Conservation (phyloP, 2,888 invertebrate genomes). For the Drosophila emarginata region DNA sequence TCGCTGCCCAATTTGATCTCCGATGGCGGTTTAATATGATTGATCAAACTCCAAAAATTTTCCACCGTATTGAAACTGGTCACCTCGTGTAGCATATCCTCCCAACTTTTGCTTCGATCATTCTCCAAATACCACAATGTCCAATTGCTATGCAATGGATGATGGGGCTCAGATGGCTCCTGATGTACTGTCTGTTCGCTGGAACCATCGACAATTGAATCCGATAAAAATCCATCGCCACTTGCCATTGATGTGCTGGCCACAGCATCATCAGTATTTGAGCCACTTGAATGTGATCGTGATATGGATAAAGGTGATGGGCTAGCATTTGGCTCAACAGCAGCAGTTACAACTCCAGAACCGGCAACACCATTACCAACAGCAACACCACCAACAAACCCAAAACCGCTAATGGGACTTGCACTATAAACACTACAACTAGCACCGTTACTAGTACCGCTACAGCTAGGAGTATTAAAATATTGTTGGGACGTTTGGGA, state of each 20-base stretch:
- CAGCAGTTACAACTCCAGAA: too few relatives aligned
- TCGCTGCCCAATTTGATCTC: constrained; percentile 90
- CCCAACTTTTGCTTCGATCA: constrained; percentile 92
- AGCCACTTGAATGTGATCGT: constrained; percentile 27
- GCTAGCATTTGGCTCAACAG: too few relatives aligned
- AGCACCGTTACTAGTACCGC: too few relatives aligned
- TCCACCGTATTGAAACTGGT: constrained; percentile 97
- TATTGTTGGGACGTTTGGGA: not conserved
- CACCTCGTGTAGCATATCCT: constrained; percentile 94
- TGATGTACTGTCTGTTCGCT: not conserved
- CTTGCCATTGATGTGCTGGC: not conserved
- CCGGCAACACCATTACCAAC: too few relatives aligned
- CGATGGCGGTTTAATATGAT: constrained; percentile 91
- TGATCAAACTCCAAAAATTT: constrained; percentile 97
- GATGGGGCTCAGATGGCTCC: constrained; percentile 87
- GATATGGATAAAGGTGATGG: constrained; percentile 24
- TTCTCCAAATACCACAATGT: constrained; percentile 98
- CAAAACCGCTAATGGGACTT: too few relatives aligned
- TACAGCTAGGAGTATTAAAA: not conserved
- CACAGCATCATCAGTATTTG: constrained; percentile 16
- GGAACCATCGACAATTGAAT: not conserved
- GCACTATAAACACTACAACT: too few relatives aligned
- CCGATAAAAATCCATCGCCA: constrained; percentile 8
- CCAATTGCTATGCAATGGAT: constrained; percentile 96
- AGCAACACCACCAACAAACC: too few relatives aligned